Evolutionary conservation across 2,797 vertebrate genomes (phyloP), one percentile per base, ranked within the genome.

Genomic region (Mormyrops boulengeri): DNA sequence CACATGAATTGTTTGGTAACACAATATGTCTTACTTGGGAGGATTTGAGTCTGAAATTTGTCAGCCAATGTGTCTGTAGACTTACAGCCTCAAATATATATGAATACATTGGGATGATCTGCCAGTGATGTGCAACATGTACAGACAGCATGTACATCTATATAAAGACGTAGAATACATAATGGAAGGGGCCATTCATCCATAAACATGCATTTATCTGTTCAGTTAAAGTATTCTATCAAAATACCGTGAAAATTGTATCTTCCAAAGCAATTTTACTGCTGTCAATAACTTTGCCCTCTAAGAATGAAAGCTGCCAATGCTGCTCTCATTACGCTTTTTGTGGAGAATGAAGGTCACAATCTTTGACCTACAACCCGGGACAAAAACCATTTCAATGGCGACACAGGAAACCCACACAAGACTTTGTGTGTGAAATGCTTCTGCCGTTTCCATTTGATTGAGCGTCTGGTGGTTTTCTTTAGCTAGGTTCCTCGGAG

Each of bases 311-410:
- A 85, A 85, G 12, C 82, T 30, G 26, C 26, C 1, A 30, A 0
- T 30, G 26, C 26, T 30, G 26, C 26, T 1, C 26, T 30, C 26
- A 30, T 30, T 30, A 30, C 26, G 85, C 17, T 8, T 66, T 47
- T 14, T 88, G 47, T 73, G 22, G 87, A 88, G 90, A 89, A 26
- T 19, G 86, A 52, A 89, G 38, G n/a, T 77, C 88, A 88, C 47
- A 47, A 38, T 26, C 66, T 77, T 26, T 53, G 62, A 88, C 44
- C 85, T 91, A 7, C 26, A 30, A 77, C 22, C 88, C 89, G 19
- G 53, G 82, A 50, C 53, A 87, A 57, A 80, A 80, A 44, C 41
- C 49, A 66, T 34, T 69, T 55, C n/a, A 88, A 49, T 87, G 60
- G 69, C 85, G 19, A n/a, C 88, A 66, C 34, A 38, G 30, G 12